Percentiles rank a stretch among this genome's conserved stretches.
Conservation (phyloP, 2,888 invertebrate species). For the Gymnosoma rotundatum region DNA sequence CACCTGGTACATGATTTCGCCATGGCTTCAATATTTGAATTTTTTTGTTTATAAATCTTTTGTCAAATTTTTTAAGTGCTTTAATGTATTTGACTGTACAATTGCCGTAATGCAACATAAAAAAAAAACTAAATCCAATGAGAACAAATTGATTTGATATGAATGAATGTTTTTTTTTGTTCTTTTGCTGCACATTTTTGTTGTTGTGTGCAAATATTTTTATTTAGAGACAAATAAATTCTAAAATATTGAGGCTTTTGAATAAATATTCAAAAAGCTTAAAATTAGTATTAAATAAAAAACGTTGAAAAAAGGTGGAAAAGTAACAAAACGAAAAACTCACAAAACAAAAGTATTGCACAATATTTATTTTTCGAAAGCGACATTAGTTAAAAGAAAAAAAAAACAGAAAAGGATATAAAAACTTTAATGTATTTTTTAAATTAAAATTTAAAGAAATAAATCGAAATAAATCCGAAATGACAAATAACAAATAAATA, state of each 20-base stretch:
- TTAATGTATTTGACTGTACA: conserved; percentile 12
- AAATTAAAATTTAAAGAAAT: conserved; percentile 15
- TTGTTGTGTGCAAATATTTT: conserved; percentile 25
- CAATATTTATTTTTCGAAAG: not conserved
- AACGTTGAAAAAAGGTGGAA: conserved; percentile 55
- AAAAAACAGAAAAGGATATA: conserved; percentile 55
- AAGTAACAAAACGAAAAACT: conserved; percentile 22
- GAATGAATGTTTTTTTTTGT: conserved; percentile 37
- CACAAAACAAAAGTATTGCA: conserved; percentile 16
- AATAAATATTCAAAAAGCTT: conserved; percentile 54
- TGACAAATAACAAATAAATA: conserved; percentile 15
- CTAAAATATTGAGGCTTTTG: conserved; percentile 51
- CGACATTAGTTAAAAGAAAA: conserved; percentile 27
- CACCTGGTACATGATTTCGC: no score
- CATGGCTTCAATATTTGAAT: no score
- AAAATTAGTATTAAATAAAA: conserved; percentile 65
- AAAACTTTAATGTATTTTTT: not conserved
- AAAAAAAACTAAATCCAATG: conserved; percentile 11
- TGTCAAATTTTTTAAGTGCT: conserved; percentile 34
- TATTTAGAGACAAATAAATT: conserved; percentile 34
- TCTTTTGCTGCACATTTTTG: not conserved
- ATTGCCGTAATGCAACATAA: not conserved
- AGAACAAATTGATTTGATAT: conserved; percentile 60
- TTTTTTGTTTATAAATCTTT: no score
- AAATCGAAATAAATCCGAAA: conserved; percentile 22